phyloP scores from a whole-genome alignment of 2,113 vertebrate species.

The Ardeotis arabs region DNA sequence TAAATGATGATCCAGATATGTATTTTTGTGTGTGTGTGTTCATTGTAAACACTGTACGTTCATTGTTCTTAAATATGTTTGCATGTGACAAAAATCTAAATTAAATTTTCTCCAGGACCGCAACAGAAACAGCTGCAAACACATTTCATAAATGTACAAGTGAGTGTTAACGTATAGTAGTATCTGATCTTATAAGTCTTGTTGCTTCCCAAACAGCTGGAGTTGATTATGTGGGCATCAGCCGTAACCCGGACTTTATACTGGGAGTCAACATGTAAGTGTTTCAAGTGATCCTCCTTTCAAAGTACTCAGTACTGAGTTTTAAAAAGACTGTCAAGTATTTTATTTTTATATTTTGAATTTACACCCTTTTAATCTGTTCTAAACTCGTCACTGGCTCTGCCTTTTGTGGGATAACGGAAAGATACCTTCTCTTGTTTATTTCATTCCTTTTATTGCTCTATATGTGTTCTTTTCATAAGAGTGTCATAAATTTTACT shows the following conservation, averaged over 20 bases:
- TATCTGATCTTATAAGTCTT: not conserved
- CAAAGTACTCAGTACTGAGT: not conserved
- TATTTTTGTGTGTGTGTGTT: not conserved
- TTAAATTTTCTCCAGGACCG: not conserved
- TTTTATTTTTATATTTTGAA: not conserved
- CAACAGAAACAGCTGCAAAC: not conserved
- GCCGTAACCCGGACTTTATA: constrained; percentile 83
- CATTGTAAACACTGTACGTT: not conserved
- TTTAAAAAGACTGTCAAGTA: not conserved
- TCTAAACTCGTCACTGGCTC: not conserved
- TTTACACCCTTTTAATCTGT: not conserved
- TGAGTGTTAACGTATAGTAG: not conserved
- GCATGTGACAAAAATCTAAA: not conserved
- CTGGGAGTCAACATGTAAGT: constrained; percentile 83
- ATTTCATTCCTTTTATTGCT: not conserved
- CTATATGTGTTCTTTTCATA: not conserved
- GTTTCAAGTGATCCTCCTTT: constrained; percentile 82
- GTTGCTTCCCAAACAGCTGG: constrained; percentile 75
- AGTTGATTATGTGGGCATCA: constrained; percentile 84
- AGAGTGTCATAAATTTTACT: not conserved
- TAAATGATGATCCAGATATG: not conserved
- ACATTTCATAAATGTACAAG: not conserved
- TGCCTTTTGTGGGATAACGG: not conserved
- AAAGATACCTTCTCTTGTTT: not conserved
- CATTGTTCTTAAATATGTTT: not conserved